Base-by-base conservation (phyloP, 2,888 invertebrate species). In the Uropetala carovei region DNA sequence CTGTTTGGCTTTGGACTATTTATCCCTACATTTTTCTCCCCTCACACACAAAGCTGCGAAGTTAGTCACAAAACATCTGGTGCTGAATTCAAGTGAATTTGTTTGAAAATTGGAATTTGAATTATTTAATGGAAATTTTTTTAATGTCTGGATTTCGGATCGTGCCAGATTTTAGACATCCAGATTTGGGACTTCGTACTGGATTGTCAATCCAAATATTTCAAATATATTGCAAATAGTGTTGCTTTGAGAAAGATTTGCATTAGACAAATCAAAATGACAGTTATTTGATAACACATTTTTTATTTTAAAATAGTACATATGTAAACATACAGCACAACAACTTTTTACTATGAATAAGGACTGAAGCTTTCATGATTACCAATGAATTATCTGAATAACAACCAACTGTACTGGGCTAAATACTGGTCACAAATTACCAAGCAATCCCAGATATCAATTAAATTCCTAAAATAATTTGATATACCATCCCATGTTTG, bases 251-350 rank as follows among this genome's bases (percentile, higher is more conserved):
- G 43, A 3, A 43, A n/a, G 16, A n/a, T 64, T 64, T 64, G 43
- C 0, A 43, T 30, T 30, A 16, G 82, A 43, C 8, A 14, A 82
- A 82, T 16, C 43, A 30, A 82, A 10, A 43, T n/a, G n/a, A 11
- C 14, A 43, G 5, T 10, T 56, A 30, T 68, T 89, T 43, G 64
- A 64, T 89, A 89, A 89, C 89, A 64, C 68, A 75, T 89, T 89
- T 89, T 86, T 89, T 89, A 89, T 89, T 89, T 89, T 89, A 89
- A 89, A 89, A 89, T 89, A 89, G 64, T 60, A 89, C 89, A 89
- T 89, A 89, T 89, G 60, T 89, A 68, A 89, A 89, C 89, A 89
- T 89, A 89, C 43, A 89, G 89, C 89, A 89, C 89, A 89, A 89
- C 89, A 89, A 89, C 64, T 89, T 89, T 43, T 89, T 64, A 89